phyloP scores from a whole-genome alignment of 2,113 vertebrate species.

The Malurus melanocephalus region DNA sequence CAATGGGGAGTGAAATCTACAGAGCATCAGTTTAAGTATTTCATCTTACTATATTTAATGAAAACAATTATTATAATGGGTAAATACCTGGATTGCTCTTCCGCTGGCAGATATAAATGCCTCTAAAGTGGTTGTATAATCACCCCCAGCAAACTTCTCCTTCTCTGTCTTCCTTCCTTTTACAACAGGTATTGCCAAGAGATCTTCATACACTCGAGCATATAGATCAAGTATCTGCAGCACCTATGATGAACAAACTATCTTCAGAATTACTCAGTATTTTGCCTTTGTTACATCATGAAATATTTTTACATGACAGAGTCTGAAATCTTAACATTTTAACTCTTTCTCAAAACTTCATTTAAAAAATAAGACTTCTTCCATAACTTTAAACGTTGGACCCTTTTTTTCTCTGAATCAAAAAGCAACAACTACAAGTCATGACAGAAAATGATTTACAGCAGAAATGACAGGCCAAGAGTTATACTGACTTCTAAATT shows the following conservation, averaged over 20 bases:
- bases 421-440: not conserved
- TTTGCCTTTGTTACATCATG: not conserved
- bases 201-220: conserved; percentile 89
- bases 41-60: not conserved
- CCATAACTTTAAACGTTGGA: not conserved
- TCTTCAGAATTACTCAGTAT: not conserved
- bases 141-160: conserved; percentile 96
- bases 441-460: not conserved
- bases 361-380: not conserved
- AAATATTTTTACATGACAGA: not conserved
- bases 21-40: not conserved
- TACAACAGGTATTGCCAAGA: conserved; percentile 95
- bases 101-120: conserved; percentile 95
- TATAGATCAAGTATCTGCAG: conserved; percentile 94
- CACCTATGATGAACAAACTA: conserved; percentile 72
- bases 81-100: conserved; percentile 90
- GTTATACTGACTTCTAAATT: not conserved
- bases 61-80: not conserved
- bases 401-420: not conserved
- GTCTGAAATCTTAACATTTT: not conserved
- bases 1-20: not conserved
- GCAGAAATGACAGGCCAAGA: not conserved
- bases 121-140: conserved; percentile 95
- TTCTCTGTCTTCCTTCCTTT: conserved; percentile 96
- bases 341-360: not conserved